Evolutionary conservation across 2,888 invertebrate species (phyloP).

Genomic region (Ophion ellenae): DNA sequence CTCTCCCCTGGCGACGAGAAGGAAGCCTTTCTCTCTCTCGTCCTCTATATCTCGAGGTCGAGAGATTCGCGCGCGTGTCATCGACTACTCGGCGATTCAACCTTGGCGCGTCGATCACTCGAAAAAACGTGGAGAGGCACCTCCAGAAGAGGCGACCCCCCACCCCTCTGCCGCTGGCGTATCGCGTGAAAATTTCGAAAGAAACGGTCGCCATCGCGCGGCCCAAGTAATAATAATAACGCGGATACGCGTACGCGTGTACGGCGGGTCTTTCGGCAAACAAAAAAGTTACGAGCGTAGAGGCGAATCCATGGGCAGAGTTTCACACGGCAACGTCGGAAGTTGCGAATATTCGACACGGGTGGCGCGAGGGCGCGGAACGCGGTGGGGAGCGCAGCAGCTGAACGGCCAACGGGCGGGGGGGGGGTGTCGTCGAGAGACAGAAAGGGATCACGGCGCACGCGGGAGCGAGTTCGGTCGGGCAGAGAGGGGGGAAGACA

Average conservation of each 20-base stretch:
- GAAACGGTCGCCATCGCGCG: not conserved
- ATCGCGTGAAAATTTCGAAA: not conserved
- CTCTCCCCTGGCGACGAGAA: constrained; percentile 59
- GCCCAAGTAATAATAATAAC: not conserved
- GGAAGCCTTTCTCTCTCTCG: constrained; percentile 44
- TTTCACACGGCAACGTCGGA: constrained; percentile 71
- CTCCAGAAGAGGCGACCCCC: not conserved
- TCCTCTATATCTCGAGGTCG: constrained; percentile 58
- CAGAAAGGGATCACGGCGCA: constrained; percentile 40
- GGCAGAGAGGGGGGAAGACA: constrained; percentile 42
- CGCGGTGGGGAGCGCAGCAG: not conserved
- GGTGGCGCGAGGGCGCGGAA: constrained; percentile 48
- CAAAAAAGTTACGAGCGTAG: constrained; percentile 10
- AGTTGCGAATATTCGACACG: constrained; percentile 66
- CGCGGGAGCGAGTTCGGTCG: constrained; percentile 46
- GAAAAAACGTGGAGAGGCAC: constrained; percentile 11
- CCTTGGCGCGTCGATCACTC: constrained; percentile 56
- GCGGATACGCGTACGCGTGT: not conserved
- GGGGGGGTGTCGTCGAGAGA: constrained; percentile 1
- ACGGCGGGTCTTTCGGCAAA: not conserved
- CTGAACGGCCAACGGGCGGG: not conserved
- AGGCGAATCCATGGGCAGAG: constrained; percentile 44
- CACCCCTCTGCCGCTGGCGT: not conserved
- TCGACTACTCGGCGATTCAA: constrained; percentile 55
- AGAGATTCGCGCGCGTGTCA: constrained; percentile 62